Evolutionary conservation across 1,140 invertebrate genomes (phyloP).

Genomic region (Trichogramma pretiosum): DNA sequence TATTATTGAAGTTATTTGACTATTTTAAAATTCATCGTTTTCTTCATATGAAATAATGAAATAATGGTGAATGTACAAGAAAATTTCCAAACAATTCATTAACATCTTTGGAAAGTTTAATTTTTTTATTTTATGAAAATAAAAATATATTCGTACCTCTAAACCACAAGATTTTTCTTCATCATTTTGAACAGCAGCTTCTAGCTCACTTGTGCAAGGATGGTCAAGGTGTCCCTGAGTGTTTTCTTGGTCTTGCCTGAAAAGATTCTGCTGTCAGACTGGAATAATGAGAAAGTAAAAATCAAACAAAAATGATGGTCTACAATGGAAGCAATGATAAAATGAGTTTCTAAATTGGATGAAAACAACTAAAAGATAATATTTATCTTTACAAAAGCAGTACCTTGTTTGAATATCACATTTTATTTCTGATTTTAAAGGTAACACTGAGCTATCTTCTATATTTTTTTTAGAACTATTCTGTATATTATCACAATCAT

Average conservation of each 20-base stretch:
- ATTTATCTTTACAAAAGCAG: slow-evolving; percentile 1
- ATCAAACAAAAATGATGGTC: slow-evolving; percentile 8
- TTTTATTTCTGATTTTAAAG: slow-evolving; percentile 16
- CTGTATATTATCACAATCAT: slow-evolving; percentile 6
- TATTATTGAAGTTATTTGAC: no score
- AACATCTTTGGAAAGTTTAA: no score
- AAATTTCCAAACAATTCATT: no score
- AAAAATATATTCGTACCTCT: no score
- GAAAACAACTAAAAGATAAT: neutral
- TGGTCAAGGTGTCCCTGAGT: slow-evolving; percentile 14
- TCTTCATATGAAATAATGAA: no score
- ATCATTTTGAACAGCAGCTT: no score
- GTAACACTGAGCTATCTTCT: slow-evolving; percentile 9
- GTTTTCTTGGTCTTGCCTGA: slow-evolving; percentile 20
- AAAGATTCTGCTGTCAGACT: slow-evolving; percentile 24
- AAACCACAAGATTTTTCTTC: no score
- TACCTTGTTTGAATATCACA: slow-evolving; percentile 29
- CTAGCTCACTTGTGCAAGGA: neutral
- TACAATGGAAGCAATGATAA: slow-evolving; percentile 2
- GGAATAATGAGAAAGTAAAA: slow-evolving; percentile 21
- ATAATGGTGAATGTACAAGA: no score
- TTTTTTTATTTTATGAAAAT: no score
- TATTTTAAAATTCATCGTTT: no score
- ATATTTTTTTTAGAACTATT: neutral
- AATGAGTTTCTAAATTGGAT: neutral